A percentile compares a stretch with the other conserved stretches of the same genome.
These are phyloP conservation scores for Epistrophella euchroma DNA, from an alignment of 2,888 invertebrate genomes.

Conservation along the genomic window DNA sequence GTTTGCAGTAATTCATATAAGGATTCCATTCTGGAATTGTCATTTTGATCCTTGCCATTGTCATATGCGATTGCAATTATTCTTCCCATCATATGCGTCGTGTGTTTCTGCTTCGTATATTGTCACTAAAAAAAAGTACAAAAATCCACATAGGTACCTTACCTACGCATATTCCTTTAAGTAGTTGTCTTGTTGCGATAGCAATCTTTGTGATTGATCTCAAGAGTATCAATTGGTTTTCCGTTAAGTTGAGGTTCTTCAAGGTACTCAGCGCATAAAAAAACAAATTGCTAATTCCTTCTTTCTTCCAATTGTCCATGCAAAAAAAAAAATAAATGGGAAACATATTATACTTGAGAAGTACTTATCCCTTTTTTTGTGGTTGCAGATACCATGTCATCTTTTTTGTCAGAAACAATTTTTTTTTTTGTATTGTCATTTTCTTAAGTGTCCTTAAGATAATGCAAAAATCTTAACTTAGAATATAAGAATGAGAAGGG, in stretches of 20 bases:
- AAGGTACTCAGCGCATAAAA: constrained; percentile 10
- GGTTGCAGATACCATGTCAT: constrained; percentile 58
- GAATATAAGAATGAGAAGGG: constrained; percentile 24
- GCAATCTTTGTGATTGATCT: constrained; percentile 67
- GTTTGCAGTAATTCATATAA: constrained; percentile 57
- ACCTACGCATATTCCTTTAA: neutral
- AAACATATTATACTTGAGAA: constrained; percentile 52
- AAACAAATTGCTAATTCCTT: constrained; percentile 68
- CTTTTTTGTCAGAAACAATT: constrained; percentile 49
- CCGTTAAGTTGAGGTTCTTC: constrained; percentile 61
- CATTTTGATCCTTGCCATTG: constrained; percentile 63
- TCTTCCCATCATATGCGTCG: constrained; percentile 44
- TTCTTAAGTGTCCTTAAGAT: constrained; percentile 65
- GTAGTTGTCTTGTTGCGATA: constrained; percentile 47
- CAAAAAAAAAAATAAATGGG: constrained; percentile 20
- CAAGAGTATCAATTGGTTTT: constrained; percentile 70
- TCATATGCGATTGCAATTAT: constrained; percentile 25
- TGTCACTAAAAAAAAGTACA: constrained; percentile 18
- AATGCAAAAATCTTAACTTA: constrained; percentile 46
- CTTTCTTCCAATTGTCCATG: constrained; percentile 42
- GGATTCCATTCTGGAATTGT: constrained; percentile 72
- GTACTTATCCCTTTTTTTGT: constrained; percentile 68
- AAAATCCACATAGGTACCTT: constrained; percentile 2
- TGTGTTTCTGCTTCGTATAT: constrained; percentile 9
- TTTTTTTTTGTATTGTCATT: constrained; percentile 38